Evolutionary conservation across 2,888 invertebrate genomes (phyloP).

Genomic region (Thymelicus lineola): DNA sequence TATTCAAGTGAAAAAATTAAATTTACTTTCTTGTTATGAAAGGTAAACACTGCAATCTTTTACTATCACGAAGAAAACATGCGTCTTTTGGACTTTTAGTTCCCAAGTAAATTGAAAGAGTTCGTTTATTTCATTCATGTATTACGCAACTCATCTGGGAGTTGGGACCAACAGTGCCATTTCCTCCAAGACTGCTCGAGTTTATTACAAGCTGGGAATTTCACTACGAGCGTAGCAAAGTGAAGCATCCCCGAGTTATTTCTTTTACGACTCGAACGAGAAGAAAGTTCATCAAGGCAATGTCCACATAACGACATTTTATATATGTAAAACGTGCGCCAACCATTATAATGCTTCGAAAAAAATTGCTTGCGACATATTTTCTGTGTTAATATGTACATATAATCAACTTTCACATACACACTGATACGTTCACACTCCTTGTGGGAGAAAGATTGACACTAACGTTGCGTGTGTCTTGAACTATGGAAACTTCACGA

Average conservation of each 20-base stretch:
- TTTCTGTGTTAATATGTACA: too few species aligned
- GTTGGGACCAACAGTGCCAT: slow-evolving; percentile 1
- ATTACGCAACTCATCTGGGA: neutral
- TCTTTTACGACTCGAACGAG: slow-evolving; percentile 21
- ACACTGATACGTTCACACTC: too few species aligned
- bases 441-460: too few species aligned
- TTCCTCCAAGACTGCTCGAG: slow-evolving; percentile 7
- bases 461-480: too few species aligned
- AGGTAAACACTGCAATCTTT: neutral
- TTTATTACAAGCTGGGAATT: slow-evolving; percentile 24
- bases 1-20: too few species aligned
- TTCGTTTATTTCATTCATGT: neutral
- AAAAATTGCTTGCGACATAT: too few species aligned
- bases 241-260: slow-evolving; percentile 19
- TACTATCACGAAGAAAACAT: neutral
- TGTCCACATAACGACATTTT: slow-evolving; percentile 4
- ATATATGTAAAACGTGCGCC: neutral
- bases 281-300: slow-evolving; percentile 17
- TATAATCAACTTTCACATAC: too few species aligned
- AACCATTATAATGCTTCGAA: too few species aligned
- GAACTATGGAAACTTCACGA: too few species aligned
- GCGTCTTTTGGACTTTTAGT: neutral
- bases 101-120: neutral
- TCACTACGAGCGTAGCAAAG: slow-evolving; percentile 16
- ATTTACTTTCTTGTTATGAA: too few species aligned